Base-by-base conservation (phyloP, 2,797 vertebrate species). In the Pantherophis vulpinus region DNA sequence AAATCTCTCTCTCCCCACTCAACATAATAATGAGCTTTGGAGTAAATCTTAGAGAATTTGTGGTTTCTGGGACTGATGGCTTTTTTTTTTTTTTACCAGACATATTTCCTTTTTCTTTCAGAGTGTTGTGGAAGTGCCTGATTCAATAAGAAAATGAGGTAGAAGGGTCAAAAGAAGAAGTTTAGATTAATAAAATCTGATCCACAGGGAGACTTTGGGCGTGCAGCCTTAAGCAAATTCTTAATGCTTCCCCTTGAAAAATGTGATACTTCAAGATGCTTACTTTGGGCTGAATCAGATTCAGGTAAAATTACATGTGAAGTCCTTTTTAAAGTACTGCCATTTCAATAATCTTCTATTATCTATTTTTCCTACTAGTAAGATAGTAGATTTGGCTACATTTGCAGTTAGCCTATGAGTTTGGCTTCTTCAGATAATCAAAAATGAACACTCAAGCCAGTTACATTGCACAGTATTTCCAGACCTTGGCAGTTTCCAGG, bases 401-500 rank as follows among this genome's bases (percentile, higher is more conserved):
- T 83, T 90, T 91, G 29, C 91, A 91, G 91, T 61, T 91, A 91
- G 58, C 70, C 91, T 93, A 74, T 88, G 55, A 42, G 10, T 32
- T 55, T 12, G 83, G 47, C 42, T 86, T 89, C 58, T 89, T 88
- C 13, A 86, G 29, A 54, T 63, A 89, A 93, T 91, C 58, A 91
- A 91, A 87, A 91, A 60, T 59, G 91, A 61, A 88, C 61, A 56
- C 61, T 55, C 56, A 93, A 61, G 6, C 47, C 54, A 89, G 87
- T 27, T 86, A 89, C 59, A 91, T 32, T 56, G 27, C 20, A 91
- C 63, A 89, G 61, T 91, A 60, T 90, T 88, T 59, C 93, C 97
- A 94, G 87, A 98, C 98, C 98, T 98, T 88, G 98, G 98, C 92
- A 98, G 93, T 86, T 94, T 97, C 96, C 95, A 94, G 29, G 95